A percentile compares a stretch with the other conserved stretches of the same genome.
phyloP scores from a whole-genome alignment of 2,797 vertebrate genomes.

The Synanceia verrucosa region DNA sequence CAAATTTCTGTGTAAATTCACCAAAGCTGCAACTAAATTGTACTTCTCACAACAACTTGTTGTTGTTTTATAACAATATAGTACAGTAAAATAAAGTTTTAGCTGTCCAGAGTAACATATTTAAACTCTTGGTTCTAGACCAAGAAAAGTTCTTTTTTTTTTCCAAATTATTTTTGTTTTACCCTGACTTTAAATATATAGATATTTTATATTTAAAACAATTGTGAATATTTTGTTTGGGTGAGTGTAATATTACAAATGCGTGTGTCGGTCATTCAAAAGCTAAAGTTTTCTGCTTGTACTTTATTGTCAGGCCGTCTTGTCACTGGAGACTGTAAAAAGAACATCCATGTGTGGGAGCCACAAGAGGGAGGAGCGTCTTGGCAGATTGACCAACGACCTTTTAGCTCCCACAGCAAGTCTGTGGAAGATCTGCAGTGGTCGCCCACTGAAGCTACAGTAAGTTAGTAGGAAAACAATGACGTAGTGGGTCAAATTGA shows the following conservation, averaged over 20 bases:
- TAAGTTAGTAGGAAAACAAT: conserved; percentile 62
- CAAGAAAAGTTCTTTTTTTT: no score
- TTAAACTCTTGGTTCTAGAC: no score
- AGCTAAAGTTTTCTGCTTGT: background rate
- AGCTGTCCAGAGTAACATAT: no score
- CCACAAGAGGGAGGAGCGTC: conserved; percentile 85
- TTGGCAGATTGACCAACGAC: conserved; percentile 92
- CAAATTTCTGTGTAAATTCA: no score
- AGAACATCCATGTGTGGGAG: conserved; percentile 94
- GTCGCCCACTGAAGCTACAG: conserved; percentile 93
- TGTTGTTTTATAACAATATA: no score
- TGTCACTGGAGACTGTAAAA: conserved; percentile 91
- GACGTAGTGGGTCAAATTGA: background rate
- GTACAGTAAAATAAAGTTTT: no score
- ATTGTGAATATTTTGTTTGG: background rate
- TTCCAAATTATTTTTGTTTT: no score
- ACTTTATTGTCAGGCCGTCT: conserved; percentile 82
- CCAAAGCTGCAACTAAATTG: no score
- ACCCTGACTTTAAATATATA: background rate
- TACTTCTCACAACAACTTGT: no score
- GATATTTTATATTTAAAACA: background rate
- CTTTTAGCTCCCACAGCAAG: conserved; percentile 89
- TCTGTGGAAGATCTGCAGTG: conserved; percentile 95
- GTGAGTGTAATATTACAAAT: background rate
- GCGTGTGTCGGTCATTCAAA: background rate